Conservation (phyloP, 2,888 invertebrate genomes). For the Agrochola macilenta region DNA sequence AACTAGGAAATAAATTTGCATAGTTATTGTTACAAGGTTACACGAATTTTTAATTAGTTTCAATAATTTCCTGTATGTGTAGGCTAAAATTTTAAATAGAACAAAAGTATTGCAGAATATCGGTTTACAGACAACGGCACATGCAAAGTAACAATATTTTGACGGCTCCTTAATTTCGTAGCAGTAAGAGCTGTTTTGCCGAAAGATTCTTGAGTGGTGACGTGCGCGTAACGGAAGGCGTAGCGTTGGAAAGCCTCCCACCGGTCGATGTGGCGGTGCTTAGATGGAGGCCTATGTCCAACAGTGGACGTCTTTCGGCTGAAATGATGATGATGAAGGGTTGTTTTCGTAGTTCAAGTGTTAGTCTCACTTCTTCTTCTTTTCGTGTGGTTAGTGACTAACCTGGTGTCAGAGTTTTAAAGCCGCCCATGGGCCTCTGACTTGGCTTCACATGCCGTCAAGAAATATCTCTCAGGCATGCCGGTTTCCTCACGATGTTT, state of each 20-base stretch:
- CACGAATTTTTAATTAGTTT: conserved; percentile 16
- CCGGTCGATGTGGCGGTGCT: background rate
- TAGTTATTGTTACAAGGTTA: conserved; percentile 36
- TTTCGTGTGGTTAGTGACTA: too few species aligned
- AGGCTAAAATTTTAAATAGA: conserved; percentile 6
- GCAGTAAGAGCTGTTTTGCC: background rate
- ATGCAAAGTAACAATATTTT: background rate
- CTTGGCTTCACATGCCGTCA: too few species aligned
- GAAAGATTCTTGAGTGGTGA: background rate
- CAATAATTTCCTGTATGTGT: conserved; percentile 14
- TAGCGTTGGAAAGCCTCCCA: too few species aligned
- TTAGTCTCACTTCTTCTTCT: background rate
- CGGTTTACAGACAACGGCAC: background rate
- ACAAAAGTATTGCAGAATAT: background rate
- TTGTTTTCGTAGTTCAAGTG: background rate
- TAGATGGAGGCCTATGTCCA: background rate
- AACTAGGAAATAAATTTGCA: conserved; percentile 35
- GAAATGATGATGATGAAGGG: too few species aligned
- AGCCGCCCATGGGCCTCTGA: too few species aligned
- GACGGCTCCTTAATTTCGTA: too few species aligned
- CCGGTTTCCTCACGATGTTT: too few species aligned
- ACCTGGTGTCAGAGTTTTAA: too few species aligned
- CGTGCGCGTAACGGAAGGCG: too few species aligned
- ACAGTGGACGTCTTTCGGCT: background rate
- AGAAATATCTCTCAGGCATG: too few species aligned